Evolutionary conservation across 2,113 vertebrate species (phyloP), one percentile per base, ranked within the genome.

Genomic region (Parotia lawesii): DNA sequence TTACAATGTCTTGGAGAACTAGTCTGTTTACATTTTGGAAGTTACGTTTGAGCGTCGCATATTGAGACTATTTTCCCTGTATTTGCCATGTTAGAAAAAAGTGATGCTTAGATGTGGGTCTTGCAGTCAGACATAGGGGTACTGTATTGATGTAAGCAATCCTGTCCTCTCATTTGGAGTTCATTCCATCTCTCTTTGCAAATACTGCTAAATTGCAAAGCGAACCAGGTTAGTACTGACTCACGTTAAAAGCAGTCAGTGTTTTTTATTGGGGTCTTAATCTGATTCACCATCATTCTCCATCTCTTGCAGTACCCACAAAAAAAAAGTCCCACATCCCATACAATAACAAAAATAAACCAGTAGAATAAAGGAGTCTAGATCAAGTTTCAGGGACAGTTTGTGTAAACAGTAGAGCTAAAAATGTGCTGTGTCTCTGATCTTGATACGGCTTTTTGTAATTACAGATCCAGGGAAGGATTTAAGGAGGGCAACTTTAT

Each of bases 101-200:
- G 14, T 10, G 15, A 29, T 38, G 6, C 24, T 67, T 62, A 31
- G 11, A 25, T 48, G 15, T 31, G 12, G 9, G 5, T 58, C 42
- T 56, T 87, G 11, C 11, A 8, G 11, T 45, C 73, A 60, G 38
- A 15, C 28, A 8, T 47, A 31, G 33, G 40, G 21, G 33, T 72
- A 15, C 19, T 40, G 8, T 29, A 23, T 5, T 37, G 11, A 40
- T 24, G 3, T 27, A 64, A 64, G 38, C 19, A 48, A 18, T 10
- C 31, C n/a, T 40, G 3, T 27, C 31, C 13, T 35, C 12, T 44
- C 17, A 17, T 19, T 56, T 38, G 3, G 58, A 28, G 31, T 58
- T 76, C 23, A 10, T 42, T 42, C 50, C 1, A 0, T 42, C 35
- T 48, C 11, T 45, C 12, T 44, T 72, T 1, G 1, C 23, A 40